A percentile compares a stretch with the other conserved stretches of the same genome.
These are phyloP conservation scores for Centropus bengalensis DNA, from an alignment of 2,113 vertebrate species.

Conservation along the genomic window DNA sequence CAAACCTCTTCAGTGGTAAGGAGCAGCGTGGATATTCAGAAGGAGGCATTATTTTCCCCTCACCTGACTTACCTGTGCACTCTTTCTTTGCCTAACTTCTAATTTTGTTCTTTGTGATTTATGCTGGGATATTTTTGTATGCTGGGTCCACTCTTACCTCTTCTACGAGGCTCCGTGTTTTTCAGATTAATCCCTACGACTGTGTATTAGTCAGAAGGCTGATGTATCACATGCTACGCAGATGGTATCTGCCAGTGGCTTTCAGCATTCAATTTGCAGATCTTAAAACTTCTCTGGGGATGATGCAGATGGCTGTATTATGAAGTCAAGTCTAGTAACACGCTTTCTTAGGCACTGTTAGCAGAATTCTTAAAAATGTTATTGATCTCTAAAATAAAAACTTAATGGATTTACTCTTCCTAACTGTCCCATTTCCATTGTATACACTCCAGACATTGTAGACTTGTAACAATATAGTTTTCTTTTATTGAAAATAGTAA, in stretches of 20 bases:
- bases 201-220: background rate
- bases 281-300: background rate
- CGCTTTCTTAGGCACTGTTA: background rate
- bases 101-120: background rate
- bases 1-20: background rate
- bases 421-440: background rate
- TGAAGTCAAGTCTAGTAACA: background rate
- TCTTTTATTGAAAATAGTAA: background rate
- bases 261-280: background rate
- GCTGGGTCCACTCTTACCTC: background rate
- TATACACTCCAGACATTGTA: background rate
- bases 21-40: background rate
- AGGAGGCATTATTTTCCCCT: background rate
- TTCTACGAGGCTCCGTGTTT: background rate
- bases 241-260: background rate
- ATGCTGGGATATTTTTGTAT: background rate
- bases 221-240: background rate
- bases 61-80: background rate
- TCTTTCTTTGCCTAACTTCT: background rate
- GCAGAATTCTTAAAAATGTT: background rate
- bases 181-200: background rate
- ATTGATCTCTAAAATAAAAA: background rate
- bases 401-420: background rate
- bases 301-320: background rate
- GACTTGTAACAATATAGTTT: background rate